These are phyloP conservation scores for Amblyraja radiata DNA, from an alignment of 2,797 vertebrate species.

Conservation along the genomic window DNA sequence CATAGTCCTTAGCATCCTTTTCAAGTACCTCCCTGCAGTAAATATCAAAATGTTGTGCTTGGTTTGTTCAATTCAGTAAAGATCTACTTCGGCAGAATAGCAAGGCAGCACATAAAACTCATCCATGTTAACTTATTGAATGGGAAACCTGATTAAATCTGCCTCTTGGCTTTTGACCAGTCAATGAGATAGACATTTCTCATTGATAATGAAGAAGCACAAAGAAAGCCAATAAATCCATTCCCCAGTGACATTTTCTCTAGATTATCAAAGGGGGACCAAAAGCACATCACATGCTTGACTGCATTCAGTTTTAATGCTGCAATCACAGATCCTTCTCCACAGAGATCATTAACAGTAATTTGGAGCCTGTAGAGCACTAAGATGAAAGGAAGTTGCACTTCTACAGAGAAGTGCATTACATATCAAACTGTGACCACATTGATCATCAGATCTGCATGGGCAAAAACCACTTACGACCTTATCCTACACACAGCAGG, in stretches of 20 bases:
- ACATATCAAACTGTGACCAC: neutral
- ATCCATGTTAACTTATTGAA: neutral
- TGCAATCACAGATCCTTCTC: neutral
- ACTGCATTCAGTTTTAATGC: neutral
- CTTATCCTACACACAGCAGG: neutral
- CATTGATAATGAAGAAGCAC: no score
- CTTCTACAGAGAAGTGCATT: neutral
- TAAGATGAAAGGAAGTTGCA: neutral
- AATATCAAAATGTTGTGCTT: slow-evolving; percentile 39
- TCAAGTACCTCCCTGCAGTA: slow-evolving; percentile 83
- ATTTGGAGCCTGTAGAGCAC: neutral
- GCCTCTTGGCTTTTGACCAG: neutral
- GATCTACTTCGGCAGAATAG: neutral
- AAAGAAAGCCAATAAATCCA: no score
- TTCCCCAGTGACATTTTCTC: neutral
- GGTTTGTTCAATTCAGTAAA: slow-evolving; percentile 30
- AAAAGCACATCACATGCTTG: neutral
- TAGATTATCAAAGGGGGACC: neutral
- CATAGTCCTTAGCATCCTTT: slow-evolving; percentile 96
- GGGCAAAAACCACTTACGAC: neutral
- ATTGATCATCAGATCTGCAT: neutral
- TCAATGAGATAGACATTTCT: neutral
- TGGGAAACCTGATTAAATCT: neutral
- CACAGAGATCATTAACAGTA: neutral
- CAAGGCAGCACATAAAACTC: neutral